Percentiles rank a stretch among this genome's conserved stretches.
These are phyloP conservation scores for Serripes groenlandicus DNA, from an alignment of 2,888 invertebrate genomes.

Conservation along the genomic window DNA sequence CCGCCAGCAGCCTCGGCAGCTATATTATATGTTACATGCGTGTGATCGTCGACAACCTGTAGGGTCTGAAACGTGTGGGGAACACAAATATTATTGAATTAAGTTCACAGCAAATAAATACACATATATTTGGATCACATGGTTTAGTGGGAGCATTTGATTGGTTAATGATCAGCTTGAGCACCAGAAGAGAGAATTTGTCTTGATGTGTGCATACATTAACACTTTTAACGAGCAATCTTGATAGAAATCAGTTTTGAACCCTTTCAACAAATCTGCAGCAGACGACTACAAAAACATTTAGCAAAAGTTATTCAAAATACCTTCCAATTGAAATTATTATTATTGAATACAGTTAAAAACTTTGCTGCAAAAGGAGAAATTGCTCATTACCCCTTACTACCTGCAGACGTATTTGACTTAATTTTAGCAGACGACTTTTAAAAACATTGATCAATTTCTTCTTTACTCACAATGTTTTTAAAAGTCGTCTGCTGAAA, in stretches of 20 bases:
- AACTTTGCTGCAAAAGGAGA: no score
- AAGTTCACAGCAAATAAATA: background rate
- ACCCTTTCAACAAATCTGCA: no score
- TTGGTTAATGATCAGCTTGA: background rate
- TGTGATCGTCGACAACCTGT: constrained; percentile 91
- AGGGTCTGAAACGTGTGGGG: constrained; percentile 75
- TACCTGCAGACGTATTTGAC: background rate
- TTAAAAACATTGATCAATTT: background rate
- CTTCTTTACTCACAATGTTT: background rate
- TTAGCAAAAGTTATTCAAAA: no score
- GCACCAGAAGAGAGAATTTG: no score
- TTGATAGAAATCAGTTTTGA: no score
- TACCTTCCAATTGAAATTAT: no score
- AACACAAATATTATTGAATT: background rate
- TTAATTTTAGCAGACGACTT: background rate
- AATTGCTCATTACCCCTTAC: background rate
- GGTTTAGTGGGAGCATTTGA: background rate
- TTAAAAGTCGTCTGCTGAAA: no score
- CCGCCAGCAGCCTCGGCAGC: constrained; percentile 85
- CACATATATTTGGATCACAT: background rate
- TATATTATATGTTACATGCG: constrained; percentile 93
- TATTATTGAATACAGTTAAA: no score
- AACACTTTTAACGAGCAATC: no score
- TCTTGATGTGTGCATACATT: no score
- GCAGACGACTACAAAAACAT: no score